Base-by-base conservation (phyloP, 2,113 vertebrate species). In the Romanogobio albipinnatus region DNA sequence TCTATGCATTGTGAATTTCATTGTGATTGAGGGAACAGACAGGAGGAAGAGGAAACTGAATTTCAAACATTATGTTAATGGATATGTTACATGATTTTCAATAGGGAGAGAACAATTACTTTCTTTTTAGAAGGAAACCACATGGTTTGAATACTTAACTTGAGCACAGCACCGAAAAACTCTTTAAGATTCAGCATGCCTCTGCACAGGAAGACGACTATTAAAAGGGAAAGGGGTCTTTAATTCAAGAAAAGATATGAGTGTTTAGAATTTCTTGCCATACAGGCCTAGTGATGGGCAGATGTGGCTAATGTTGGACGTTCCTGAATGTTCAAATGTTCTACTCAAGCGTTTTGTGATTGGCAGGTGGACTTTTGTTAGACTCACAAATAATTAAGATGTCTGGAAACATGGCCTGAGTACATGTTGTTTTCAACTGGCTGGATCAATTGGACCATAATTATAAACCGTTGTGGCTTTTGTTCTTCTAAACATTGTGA, bases 321-420 rank as follows among this genome's bases (percentile, higher is more conserved):
- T 86, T 74, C 53, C 81, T 75, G 59, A 79, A 83, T 89, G 82
- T 83, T 59, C 8, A 74, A 43, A 5, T 75, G 70, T 64, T 83
- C 80, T 86, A 76, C 26, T 81, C 83, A 26, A 66, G 86, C 39
- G 56, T 76, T 6, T 70, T 82, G 36, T 87, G 74, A 89, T 43
- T 87, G 84, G 74, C 26, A 17, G 36, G 49, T 68, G 39, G 39
- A 3, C 5, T 2, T 89, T 53, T 88, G 87, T 91, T 76, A 86
- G 89, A 85, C 86, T 76, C 68, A 58, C 81, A 86, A 90, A 90
- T 82, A 81, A 84, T 87, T 79, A 83, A 15, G 78, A 47, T 49
- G 59, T 29, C 5, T 61, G 26, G 17, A 85, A 61, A 80, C 45
- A n/a, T n/a, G 86, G 77, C 77, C 51, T 59, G 33, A 51, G 81